Conservation (phyloP, 2,888 invertebrate species). For the Pimpla rufipes region DNA sequence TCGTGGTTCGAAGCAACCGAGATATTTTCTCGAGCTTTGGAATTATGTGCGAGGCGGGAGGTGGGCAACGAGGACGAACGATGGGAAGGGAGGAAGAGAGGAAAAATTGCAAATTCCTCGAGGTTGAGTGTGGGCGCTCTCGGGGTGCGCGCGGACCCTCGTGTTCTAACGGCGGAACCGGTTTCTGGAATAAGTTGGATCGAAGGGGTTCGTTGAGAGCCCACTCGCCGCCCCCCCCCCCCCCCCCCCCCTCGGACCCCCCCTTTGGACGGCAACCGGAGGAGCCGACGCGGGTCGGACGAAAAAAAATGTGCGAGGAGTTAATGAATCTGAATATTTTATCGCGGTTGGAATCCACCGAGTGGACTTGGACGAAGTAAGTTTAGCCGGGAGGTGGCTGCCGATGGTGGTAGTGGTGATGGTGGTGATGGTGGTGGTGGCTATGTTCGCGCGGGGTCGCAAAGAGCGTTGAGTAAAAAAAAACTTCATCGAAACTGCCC, state of each 20-base stretch:
- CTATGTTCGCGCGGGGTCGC: too few species aligned
- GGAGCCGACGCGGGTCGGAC: constrained; percentile 37
- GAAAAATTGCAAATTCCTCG: constrained; percentile 55
- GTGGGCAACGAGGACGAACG: constrained; percentile 14
- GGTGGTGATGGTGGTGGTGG: too few species aligned
- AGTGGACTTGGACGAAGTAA: constrained; percentile 63
- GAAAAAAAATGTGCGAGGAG: constrained; percentile 65
- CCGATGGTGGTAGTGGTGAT: too few species aligned
- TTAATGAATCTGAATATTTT: constrained; percentile 71
- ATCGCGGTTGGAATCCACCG: constrained; percentile 60
- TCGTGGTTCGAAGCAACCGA: neutral
- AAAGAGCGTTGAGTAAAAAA: too few species aligned
- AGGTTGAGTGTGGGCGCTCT: constrained; percentile 38
- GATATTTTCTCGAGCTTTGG: constrained; percentile 37
- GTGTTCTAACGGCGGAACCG: constrained; percentile 39
- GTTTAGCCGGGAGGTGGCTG: constrained; percentile 49
- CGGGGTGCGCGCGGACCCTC: neutral
- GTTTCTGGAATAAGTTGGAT: constrained; percentile 62
- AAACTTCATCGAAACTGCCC: constrained; percentile 57
- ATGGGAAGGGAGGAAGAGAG: constrained; percentile 10
- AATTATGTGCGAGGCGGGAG: constrained; percentile 38
- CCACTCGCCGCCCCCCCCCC: constrained; percentile 28
- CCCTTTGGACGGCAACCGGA: constrained; percentile 24
- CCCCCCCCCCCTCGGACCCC: constrained; percentile 15
- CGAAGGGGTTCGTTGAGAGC: constrained; percentile 65